phyloP scores from a whole-genome alignment of 1,140 invertebrate species.

The Procambarus clarkii region DNA sequence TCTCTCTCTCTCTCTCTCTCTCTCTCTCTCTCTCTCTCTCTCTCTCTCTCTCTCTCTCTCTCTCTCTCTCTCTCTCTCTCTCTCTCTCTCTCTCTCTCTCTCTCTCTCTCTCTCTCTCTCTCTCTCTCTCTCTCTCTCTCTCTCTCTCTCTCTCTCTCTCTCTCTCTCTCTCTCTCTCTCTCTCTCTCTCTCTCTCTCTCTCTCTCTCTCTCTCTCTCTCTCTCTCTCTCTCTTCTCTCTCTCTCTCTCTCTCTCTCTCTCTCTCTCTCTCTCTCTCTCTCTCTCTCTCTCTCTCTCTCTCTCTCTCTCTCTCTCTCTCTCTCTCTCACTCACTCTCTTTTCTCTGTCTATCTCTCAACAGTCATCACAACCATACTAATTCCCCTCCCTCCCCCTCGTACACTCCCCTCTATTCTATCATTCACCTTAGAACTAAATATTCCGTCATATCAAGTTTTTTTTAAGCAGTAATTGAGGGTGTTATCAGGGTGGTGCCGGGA shows the following conservation, averaged over 20 bases:
- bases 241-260: not conserved
- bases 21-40: not conserved
- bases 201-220: slow-evolving; percentile 2
- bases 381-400: too few species aligned
- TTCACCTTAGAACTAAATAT: too few species aligned
- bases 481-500: too few species aligned
- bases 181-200: not conserved
- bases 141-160: not conserved
- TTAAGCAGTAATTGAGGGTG: too few species aligned
- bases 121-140: not conserved
- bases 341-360: too few species aligned
- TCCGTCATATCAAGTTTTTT: too few species aligned
- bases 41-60: not conserved
- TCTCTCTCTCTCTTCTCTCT: slow-evolving; percentile 3
- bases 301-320: slow-evolving; percentile 25
- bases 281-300: slow-evolving; percentile 19
- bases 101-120: slow-evolving; percentile 2
- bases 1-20: not conserved
- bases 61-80: too few species aligned
- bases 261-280: not conserved
- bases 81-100: not conserved
- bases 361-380: too few species aligned
- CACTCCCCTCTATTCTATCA: too few species aligned
- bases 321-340: slow-evolving; percentile 19
- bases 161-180: not conserved